These are phyloP conservation scores for Chloroceryle amazona DNA, from an alignment of 2,797 vertebrate species.

Conservation along the genomic window DNA sequence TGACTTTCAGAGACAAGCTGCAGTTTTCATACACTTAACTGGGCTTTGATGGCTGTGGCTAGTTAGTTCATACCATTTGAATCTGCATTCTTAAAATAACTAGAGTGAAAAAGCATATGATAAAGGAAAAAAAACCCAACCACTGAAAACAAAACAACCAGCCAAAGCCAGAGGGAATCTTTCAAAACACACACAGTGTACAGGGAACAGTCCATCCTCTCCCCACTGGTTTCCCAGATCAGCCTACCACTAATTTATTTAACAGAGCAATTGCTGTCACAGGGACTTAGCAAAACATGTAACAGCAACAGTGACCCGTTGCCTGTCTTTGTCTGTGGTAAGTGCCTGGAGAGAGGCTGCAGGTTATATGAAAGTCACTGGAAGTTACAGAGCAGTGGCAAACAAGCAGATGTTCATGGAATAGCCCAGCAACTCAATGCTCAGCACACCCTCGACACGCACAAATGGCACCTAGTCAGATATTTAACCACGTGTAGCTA, in stretches of 20 bases:
- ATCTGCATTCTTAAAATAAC: neutral
- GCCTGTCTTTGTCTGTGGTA: neutral
- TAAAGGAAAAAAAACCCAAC: neutral
- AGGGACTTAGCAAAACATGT: neutral
- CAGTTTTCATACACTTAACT: neutral
- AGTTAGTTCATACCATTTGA: neutral
- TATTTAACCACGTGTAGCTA: neutral
- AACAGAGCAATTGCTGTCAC: neutral
- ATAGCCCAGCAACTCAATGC: neutral
- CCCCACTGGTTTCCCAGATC: neutral
- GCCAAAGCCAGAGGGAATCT: neutral
- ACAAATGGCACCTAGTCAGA: fast-evolving
- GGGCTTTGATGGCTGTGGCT: neutral
- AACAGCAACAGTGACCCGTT: neutral
- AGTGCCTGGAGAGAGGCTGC: neutral
- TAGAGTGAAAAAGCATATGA: neutral
- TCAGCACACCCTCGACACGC: neutral
- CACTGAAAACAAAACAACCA: neutral
- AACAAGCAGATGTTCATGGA: fast-evolving
- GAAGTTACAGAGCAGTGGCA: neutral
- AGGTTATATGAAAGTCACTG: neutral
- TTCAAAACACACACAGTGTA: neutral
- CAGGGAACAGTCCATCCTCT: neutral
- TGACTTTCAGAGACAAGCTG: neutral
- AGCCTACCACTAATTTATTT: neutral